These are phyloP conservation scores for Hippasteria phrygiana DNA, from an alignment of 53 echinoderm and acorn worm species.

Conservation along the genomic window DNA sequence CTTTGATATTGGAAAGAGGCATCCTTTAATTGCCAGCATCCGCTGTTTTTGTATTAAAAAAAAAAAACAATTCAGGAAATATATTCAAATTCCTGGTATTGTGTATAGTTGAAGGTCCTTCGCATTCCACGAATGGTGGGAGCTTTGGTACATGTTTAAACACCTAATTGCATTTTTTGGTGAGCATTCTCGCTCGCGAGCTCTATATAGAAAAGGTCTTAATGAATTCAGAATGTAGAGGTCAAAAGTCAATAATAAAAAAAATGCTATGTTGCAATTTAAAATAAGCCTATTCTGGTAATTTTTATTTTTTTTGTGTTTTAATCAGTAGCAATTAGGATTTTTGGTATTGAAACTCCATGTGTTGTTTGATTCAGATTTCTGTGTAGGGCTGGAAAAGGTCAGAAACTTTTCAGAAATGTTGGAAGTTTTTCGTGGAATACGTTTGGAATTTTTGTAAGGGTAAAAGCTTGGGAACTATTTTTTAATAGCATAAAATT, in stretches of 20 bases:
- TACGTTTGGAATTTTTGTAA: no score
- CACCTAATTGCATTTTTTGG: slow-evolving; percentile 52
- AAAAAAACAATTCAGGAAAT: neutral
- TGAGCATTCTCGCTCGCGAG: slow-evolving; percentile 28
- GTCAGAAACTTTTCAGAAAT: no score
- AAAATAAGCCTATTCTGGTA: neutral
- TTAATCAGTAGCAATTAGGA: no score
- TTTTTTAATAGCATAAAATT: no score
- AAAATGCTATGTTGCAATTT: slow-evolving; percentile 60
- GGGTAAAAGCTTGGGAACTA: no score
- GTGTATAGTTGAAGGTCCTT: slow-evolving; percentile 11
- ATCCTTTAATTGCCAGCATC: neutral
- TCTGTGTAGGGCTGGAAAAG: no score
- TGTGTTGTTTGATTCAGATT: no score
- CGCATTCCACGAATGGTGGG: slow-evolving; percentile 11
- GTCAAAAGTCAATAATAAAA: slow-evolving; percentile 2
- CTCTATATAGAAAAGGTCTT: slow-evolving; percentile 50
- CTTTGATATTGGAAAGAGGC: neutral
- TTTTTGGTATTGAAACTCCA: no score
- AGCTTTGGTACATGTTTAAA: neutral
- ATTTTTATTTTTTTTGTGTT: neutral
- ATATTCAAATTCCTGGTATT: neutral
- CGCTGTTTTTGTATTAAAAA: neutral
- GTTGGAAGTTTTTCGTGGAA: no score
- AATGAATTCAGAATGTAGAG: slow-evolving; percentile 32